These are phyloP conservation scores for Pecten maximus DNA, from an alignment of 2,888 invertebrate species.

Conservation along the genomic window DNA sequence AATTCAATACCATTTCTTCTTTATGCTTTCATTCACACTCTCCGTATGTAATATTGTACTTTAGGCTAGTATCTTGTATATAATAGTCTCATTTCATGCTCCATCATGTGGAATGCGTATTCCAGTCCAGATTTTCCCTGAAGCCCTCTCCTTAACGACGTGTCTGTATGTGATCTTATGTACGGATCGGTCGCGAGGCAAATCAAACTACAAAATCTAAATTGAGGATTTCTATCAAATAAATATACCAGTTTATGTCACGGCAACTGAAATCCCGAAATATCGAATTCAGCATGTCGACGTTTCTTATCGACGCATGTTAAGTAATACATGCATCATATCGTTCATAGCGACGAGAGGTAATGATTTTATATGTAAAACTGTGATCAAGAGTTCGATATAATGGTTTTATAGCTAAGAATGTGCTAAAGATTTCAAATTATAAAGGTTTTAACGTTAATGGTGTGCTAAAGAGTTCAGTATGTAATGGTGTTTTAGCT, in stretches of 20 bases:
- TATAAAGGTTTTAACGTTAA: too few species aligned
- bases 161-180: slow-evolving; percentile 5
- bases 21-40: too few species aligned
- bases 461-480: too few species aligned
- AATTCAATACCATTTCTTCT: too few species aligned
- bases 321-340: not conserved
- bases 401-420: too few species aligned
- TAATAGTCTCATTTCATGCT: too few species aligned
- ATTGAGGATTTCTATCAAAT: slow-evolving; percentile 33
- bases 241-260: slow-evolving; percentile 24
- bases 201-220: not conserved
- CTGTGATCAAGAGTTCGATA: too few species aligned
- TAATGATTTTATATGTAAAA: too few species aligned
- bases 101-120: not conserved
- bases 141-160: not conserved
- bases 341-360: not conserved
- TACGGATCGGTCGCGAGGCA: not conserved
- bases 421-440: too few species aligned
- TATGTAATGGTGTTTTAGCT: too few species aligned
- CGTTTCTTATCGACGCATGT: not conserved
- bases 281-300: not conserved
- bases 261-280: not conserved
- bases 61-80: too few species aligned
- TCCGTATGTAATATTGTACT: too few species aligned
- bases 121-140: not conserved